These are phyloP conservation scores for Metopolophium dirhodum DNA, from an alignment of 1,140 invertebrate species.

Conservation along the genomic window DNA sequence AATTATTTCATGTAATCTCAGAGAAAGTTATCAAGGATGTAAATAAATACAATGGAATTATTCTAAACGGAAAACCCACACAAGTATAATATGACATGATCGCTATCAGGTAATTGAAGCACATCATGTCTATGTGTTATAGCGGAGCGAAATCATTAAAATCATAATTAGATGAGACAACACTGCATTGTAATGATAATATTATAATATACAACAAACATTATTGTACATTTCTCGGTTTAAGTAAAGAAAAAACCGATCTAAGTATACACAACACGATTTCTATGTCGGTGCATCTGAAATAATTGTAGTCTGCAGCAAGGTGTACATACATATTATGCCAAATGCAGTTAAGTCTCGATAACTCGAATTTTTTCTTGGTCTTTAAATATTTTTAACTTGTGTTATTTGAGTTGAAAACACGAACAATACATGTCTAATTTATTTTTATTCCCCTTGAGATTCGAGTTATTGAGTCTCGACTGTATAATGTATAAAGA, in stretches of 20 bases:
- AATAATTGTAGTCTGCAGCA: background rate
- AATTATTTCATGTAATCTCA: background rate
- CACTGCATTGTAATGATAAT: background rate
- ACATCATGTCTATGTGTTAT: background rate
- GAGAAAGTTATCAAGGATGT: constrained; percentile 42
- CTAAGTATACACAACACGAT: background rate
- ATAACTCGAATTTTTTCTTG: no score
- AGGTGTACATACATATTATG: background rate
- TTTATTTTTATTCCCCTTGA: no score
- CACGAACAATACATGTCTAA: no score
- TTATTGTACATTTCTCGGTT: background rate
- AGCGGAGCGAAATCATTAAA: constrained; percentile 1
- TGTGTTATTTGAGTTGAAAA: no score
- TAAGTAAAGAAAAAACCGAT: background rate
- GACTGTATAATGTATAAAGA: no score
- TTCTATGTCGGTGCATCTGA: background rate
- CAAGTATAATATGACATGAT: constrained; percentile 25
- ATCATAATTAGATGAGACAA: background rate
- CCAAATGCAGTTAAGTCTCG: no score
- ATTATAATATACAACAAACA: background rate
- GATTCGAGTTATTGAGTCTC: no score
- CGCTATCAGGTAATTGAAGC: constrained; percentile 25
- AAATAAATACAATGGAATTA: constrained; percentile 19
- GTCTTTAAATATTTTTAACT: no score
- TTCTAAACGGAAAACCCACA: constrained; percentile 2